These are phyloP conservation scores for Chanos chanos DNA, from an alignment of 2,797 vertebrate species.

Conservation along the genomic window DNA sequence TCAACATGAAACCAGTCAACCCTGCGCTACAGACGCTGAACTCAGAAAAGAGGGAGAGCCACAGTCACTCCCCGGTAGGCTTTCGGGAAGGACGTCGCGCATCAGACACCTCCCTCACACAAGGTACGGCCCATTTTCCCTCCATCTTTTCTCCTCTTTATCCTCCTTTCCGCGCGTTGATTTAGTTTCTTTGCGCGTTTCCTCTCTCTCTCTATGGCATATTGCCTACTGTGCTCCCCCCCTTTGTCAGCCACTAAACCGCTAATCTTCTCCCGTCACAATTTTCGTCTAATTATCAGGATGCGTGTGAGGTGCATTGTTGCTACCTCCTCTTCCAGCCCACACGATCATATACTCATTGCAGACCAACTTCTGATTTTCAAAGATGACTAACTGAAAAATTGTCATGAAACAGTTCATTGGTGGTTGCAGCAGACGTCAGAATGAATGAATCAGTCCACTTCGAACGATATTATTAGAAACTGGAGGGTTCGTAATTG, in stretches of 20 bases:
- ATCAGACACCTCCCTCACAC: conserved; percentile 95
- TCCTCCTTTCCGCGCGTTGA: conserved; percentile 1
- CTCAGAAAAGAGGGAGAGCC: conserved; percentile 80
- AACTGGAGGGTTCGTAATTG: background rate
- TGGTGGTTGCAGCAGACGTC: conserved; percentile 7
- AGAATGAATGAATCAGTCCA: conserved; percentile 23
- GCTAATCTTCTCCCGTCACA: background rate
- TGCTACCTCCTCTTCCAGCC: conserved; percentile 8
- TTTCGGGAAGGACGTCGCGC: conserved; percentile 96
- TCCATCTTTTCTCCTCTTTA: background rate
- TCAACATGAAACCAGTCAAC: conserved; percentile 80
- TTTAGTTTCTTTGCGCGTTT: no score
- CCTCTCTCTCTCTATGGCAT: no score
- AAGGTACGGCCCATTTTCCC: conserved; percentile 73
- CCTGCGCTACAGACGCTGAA: conserved; percentile 83
- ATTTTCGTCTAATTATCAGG: background rate
- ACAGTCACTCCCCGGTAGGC: conserved; percentile 93
- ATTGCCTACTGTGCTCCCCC: background rate
- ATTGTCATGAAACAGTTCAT: conserved; percentile 16
- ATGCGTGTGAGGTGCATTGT: conserved; percentile 19
- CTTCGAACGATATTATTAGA: no score
- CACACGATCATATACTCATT: conserved; percentile 3
- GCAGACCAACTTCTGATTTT: conserved; percentile 21
- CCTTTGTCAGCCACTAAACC: conserved; percentile 24
- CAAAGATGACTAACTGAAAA: conserved; percentile 18